Evolutionary conservation across 92 coral and sea anemone species (phyloP).

Genomic region (Porites rus): DNA sequence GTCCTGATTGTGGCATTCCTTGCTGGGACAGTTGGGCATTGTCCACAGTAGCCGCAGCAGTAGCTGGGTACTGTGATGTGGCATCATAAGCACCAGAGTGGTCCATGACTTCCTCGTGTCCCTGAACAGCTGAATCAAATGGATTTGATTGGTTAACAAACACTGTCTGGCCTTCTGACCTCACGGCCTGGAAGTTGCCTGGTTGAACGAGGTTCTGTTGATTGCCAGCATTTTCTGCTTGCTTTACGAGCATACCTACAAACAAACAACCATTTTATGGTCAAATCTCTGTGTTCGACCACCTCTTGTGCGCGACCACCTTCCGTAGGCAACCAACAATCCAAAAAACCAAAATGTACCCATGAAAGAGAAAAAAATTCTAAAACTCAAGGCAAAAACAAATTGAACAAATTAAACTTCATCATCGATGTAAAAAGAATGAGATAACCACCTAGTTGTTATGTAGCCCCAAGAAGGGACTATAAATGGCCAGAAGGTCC

Average conservation of each 20-base stretch:
- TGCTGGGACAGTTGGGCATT: slow-evolving; percentile 41
- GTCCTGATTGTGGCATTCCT: slow-evolving; percentile 31
- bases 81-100: slow-evolving; percentile 40
- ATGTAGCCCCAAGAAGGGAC: too few relatives aligned
- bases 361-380: too few relatives aligned
- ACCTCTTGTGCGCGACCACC: too few relatives aligned
- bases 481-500: too few relatives aligned
- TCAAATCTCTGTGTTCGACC: too few relatives aligned
- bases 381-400: too few relatives aligned
- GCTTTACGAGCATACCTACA: slow-evolving; percentile 38
- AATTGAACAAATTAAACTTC: too few relatives aligned
- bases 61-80: slow-evolving; percentile 5
- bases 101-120: slow-evolving; percentile 54
- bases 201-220: slow-evolving; percentile 27
- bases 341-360: too few relatives aligned
- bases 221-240: slow-evolving; percentile 24
- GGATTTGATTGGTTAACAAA: slow-evolving; percentile 31
- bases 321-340: too few relatives aligned
- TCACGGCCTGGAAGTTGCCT: slow-evolving; percentile 21
- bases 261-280: not conserved
- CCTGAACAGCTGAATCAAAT: slow-evolving; percentile 26
- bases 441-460: too few relatives aligned
- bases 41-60: not conserved
- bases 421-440: too few relatives aligned
- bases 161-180: slow-evolving; percentile 1